Evolutionary conservation across 1,140 invertebrate species (phyloP).

Genomic region (Drosophila pectinifera): DNA sequence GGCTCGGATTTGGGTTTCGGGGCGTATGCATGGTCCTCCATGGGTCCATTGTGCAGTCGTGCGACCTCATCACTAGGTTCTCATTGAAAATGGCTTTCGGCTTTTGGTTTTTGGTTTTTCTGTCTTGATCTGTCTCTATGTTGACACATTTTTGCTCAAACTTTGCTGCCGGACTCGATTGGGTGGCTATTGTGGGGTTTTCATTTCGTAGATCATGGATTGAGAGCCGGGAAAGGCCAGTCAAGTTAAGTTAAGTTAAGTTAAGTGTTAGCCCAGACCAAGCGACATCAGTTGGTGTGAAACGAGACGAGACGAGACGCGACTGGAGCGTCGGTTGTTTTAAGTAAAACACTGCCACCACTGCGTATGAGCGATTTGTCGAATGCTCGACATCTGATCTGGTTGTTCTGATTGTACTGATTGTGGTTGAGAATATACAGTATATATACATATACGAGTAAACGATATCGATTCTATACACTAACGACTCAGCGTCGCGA

Average conservation of each 20-base stretch:
- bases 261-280: conserved; percentile 43
- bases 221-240: conserved; percentile 11
- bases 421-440: conserved; percentile 48
- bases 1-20: neutral
- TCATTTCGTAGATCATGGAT: neutral
- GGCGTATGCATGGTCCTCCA: conserved; percentile 65
- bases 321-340: conserved; percentile 59
- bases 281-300: conserved; percentile 49
- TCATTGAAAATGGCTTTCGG: conserved; percentile 57
- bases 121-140: conserved; percentile 75
- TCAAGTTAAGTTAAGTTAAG: conserved; percentile 4
- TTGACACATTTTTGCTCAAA: conserved; percentile 85
- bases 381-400: conserved; percentile 61
- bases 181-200: conserved; percentile 50
- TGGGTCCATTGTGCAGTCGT: conserved; percentile 76
- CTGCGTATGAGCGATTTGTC: conserved; percentile 80
- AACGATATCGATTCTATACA: conserved; percentile 53
- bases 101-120: conserved; percentile 30
- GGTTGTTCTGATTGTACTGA: conserved; percentile 63
- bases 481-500: conserved; percentile 59
- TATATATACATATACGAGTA: conserved; percentile 57
- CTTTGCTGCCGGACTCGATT: conserved; percentile 85
- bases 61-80: conserved; percentile 75
- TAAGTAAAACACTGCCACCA: conserved; percentile 85
- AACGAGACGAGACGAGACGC: conserved; percentile 36